Evolutionary conservation across 2,888 invertebrate genomes (phyloP), one percentile per base, ranked within the genome.

Genomic region (Allophyes oxyacanthae): DNA sequence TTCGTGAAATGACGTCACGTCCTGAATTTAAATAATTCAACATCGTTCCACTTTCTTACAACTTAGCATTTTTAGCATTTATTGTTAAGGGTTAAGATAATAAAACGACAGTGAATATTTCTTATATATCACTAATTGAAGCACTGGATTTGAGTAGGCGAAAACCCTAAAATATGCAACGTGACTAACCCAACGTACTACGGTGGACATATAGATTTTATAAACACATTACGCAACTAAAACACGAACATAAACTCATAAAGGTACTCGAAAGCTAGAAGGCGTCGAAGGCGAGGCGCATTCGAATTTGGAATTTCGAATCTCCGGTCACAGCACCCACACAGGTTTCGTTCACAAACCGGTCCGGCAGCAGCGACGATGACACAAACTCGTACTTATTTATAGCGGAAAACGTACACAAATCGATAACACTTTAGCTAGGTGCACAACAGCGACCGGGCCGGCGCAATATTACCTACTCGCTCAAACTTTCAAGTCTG

Each of bases 351-450:
- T 84, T 81, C 82, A 75, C 73, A 86, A 91, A 92, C 92, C 91
- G 91, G 91, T 91, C 86, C 78, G 75, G 72, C 74, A 75, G 77
- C 81, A 58, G 78, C 78, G 69, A 74, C 85, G 87, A 88, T 90
- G 89, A 90, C 88, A 91, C 89, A 91, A 91, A 92, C 87, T 88
- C 79, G 85, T 82, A 86, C 87, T 90, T 92, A 92, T 91, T 91
- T 90, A 89, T 89, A 91, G 91, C 86, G 85, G 79, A 87, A 90
- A 91, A 91, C 87, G 87, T 90, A 91, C 79, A 92, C 89, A 91
- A 92, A 92, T 92, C 91, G 89, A 92, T 92, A 92, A 87, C 82
- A 87, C 77, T 80, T 64, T 63, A 76, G 62, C 75, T 81, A 82
- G 79, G 71, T 84, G 79, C 83, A 82, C 78, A 80, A 82, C 71